phyloP scores from a whole-genome alignment of 1,140 invertebrate species.

The Lepeophtheirus salmonis region DNA sequence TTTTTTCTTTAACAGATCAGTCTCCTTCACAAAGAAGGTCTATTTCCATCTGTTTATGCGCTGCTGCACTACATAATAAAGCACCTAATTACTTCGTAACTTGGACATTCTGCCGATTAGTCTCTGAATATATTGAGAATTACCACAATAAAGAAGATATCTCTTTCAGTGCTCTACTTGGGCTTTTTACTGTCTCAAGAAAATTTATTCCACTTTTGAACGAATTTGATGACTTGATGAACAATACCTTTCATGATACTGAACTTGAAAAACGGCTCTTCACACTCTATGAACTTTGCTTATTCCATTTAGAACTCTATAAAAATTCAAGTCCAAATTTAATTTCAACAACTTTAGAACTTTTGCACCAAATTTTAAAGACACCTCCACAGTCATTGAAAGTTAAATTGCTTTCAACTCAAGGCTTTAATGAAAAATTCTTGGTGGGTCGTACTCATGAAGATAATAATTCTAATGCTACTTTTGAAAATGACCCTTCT shows the following conservation, averaged over 20 bases:
- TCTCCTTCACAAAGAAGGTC: background rate
- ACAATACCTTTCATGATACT: background rate
- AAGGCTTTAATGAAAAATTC: slow-evolving; percentile 31
- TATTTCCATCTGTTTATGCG: background rate
- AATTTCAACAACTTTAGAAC: slow-evolving; percentile 60
- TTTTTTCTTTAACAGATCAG: background rate
- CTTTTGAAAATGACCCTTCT: background rate
- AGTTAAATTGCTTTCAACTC: slow-evolving; percentile 35
- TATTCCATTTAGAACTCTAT: slow-evolving; percentile 45
- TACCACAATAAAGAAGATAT: background rate
- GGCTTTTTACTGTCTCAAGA: background rate
- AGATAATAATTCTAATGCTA: background rate
- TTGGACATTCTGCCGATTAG: background rate
- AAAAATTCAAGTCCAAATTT: slow-evolving; percentile 51
- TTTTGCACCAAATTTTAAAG: slow-evolving; percentile 48
- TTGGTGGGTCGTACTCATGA: background rate
- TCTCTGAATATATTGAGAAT: background rate
- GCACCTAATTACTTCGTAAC: background rate
- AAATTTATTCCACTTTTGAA: slow-evolving; percentile 24
- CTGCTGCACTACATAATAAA: background rate
- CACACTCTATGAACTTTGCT: slow-evolving; percentile 59
- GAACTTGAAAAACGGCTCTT: background rate
- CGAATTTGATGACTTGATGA: slow-evolving; percentile 24
- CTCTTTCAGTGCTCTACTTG: background rate
- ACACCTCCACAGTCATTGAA: slow-evolving; percentile 40